Base-by-base conservation (phyloP, 2,797 vertebrate genomes). In the Poeciliopsis presidionis region DNA sequence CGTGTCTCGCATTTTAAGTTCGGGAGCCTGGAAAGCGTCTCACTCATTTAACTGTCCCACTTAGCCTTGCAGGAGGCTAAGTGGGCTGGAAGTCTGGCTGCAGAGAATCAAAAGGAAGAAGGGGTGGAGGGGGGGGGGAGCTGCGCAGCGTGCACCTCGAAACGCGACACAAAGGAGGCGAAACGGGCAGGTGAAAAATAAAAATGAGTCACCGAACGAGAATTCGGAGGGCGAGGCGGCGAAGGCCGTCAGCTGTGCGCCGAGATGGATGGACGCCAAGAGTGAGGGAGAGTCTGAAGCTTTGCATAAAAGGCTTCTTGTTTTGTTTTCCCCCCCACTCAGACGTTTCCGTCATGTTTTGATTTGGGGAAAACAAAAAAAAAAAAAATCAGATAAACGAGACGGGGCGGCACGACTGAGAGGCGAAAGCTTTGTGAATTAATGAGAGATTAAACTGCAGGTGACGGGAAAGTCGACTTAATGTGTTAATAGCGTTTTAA, bases 181-280 rank as follows among this genome's bases (percentile, higher is more conserved):
- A 16, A 57, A 30, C 6, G 57, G 41, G 45, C 8, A 16, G 67
- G 46, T 41, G 49, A 45, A n/a, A 13, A 49, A 67, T 28, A 73
- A 28, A 46, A 45, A 8, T n/a, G 36, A 83, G 20, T 22, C 30
- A 45, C 41, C 28, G 79, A 72, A 72, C 22, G 33, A 71, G 76
- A 6, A 25, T 14, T 74, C 49, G 43, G 63, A 79, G 51, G 71
- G n/a, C 16, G 71, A 76, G 57, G 65, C 57, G 12, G 16, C 0
- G 67, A 46, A 46, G 36, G 77, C 41, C 3, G 28, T 77, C 84
- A 67, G 79, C 77, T 47, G 73, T 8, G 59, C 43, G 72, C 22
- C 49, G n/a, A 86, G 87, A 87, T 77, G 46, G 86, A 83, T 80
- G 75, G 79, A 59, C 59, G 25, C 3, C 76, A 51, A 71, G 6